These are phyloP conservation scores for Drosophila nigritarsus DNA, from an alignment of 2,888 invertebrate genomes.

Conservation along the genomic window DNA sequence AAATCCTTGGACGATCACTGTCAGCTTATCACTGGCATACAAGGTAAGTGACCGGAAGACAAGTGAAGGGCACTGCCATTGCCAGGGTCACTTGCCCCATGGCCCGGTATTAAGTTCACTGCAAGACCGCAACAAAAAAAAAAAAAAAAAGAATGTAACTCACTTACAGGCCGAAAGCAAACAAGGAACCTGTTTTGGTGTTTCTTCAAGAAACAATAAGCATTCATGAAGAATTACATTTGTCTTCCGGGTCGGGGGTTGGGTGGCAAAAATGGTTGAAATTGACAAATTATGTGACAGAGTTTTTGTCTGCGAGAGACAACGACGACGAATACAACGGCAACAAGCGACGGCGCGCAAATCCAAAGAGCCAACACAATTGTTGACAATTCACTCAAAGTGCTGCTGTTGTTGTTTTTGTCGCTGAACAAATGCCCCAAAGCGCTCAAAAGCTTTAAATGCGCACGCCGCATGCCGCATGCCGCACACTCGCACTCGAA, in stretches of 20 bases:
- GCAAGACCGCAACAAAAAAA: background rate
- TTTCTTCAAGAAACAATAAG: slow-evolving; percentile 49
- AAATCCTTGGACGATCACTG: slow-evolving; percentile 72
- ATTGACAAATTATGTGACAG: slow-evolving; percentile 80
- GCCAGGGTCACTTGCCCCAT: slow-evolving; percentile 27
- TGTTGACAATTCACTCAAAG: slow-evolving; percentile 80
- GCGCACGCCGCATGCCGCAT: slow-evolving; percentile 32
- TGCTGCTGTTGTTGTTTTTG: slow-evolving; percentile 54
- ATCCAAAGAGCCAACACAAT: slow-evolving; percentile 79
- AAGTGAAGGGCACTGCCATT: slow-evolving; percentile 5
- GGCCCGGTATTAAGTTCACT: slow-evolving; percentile 21
- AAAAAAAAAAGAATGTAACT: slow-evolving; percentile 6
- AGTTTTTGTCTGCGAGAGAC: slow-evolving; percentile 66
- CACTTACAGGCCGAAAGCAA: background rate
- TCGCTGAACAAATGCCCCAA: slow-evolving; percentile 79
- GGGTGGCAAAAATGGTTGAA: slow-evolving; percentile 59
- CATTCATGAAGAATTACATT: slow-evolving; percentile 68
- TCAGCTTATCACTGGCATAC: slow-evolving; percentile 62
- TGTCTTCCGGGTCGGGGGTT: slow-evolving; percentile 19
- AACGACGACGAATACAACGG: slow-evolving; percentile 11
- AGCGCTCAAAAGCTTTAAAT: slow-evolving; percentile 81
- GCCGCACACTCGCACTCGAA: slow-evolving; percentile 26
- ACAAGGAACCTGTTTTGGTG: slow-evolving; percentile 34
- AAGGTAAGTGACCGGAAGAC: slow-evolving; percentile 61
- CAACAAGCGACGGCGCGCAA: slow-evolving; percentile 43